Base-by-base conservation (phyloP, 2,888 invertebrate species). In the Scaptomyza cyrtandrae region DNA sequence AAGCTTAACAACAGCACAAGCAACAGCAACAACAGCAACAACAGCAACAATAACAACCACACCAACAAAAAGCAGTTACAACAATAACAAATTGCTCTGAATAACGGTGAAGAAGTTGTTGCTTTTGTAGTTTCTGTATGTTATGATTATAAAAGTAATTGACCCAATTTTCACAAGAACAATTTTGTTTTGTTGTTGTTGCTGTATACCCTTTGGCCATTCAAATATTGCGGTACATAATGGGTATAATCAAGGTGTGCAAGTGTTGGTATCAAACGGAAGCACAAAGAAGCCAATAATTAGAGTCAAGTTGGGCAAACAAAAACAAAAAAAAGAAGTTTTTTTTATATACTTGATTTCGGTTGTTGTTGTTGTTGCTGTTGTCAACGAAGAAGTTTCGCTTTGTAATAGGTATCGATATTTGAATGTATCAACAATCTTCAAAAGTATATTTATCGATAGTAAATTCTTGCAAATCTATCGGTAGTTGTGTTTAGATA, bases 81-180 rank as follows among this genome's bases (percentile, higher is more conserved):
- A 46, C 45, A 70, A 49, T 44, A 52, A 48, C 49, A 64, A 66
- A 73, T 68, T 61, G 61, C 41, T 77, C 54, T 49, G 39, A 72
- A 63, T 72, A 73, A 39, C 62, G 50, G 55, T 45, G 31, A 43
- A 55, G 46, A 46, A 76, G 58, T 77, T 73, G 58, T 77, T 73
- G 61, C 35, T 54, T 31, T 60, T 44, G 46, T 58, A 35, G 64
- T 13, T 3, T 1, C 10, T 9, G 7, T 39, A 7, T 82, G 80
- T 79, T 82, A 72, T 86, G 82, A 86, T 82, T 82, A 79, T 76
- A 76, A 62, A 65, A 73, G 80, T 82, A 82, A 86, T 82, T 82
- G 83, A 82, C 82, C 82, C 75, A 86, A 80, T 82, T 82, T 73
- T 53, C 45, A 52, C 33, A 62, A 58, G 62, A 75, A 67, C 1